These are phyloP conservation scores for Nipponia nippon DNA, from an alignment of 2,113 vertebrate genomes.

Conservation along the genomic window DNA sequence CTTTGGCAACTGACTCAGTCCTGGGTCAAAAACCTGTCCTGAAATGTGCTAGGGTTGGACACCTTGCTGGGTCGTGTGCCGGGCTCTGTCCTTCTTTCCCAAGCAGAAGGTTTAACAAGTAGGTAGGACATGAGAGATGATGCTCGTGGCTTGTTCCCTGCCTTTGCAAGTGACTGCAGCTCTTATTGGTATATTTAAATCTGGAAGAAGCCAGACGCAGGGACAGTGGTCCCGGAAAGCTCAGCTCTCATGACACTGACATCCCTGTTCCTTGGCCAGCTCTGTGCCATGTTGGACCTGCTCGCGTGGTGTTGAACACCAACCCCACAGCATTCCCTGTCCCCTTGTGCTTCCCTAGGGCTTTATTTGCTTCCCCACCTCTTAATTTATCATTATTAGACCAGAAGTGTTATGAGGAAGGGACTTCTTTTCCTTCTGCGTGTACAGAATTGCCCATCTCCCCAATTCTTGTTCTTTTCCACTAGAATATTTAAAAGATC, in stretches of 20 bases:
- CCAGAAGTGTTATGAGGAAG: not conserved
- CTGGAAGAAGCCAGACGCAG: not conserved
- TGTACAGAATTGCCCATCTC: not conserved
- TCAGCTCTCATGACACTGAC: accelerated
- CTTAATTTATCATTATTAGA: not conserved
- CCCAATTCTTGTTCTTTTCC: not conserved
- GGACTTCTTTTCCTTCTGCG: not conserved
- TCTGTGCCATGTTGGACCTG: not conserved
- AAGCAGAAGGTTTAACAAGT: not conserved
- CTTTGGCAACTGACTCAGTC: not conserved
- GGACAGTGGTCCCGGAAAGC: not conserved
- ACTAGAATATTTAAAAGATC: not conserved
- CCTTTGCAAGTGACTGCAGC: not conserved
- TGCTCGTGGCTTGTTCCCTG: not conserved
- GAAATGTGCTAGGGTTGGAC: too few species aligned
- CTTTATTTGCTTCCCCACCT: not conserved
- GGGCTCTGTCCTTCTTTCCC: not conserved
- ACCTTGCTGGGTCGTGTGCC: not conserved
- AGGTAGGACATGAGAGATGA: not conserved
- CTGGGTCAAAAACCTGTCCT: not conserved
- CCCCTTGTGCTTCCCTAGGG: not conserved
- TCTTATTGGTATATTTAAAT: not conserved
- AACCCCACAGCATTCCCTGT: not conserved
- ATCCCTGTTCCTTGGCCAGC: not conserved
- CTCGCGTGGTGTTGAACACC: not conserved